Evolutionary conservation across 2,113 vertebrate species (phyloP).

Genomic region (Festucalex cinctus): DNA sequence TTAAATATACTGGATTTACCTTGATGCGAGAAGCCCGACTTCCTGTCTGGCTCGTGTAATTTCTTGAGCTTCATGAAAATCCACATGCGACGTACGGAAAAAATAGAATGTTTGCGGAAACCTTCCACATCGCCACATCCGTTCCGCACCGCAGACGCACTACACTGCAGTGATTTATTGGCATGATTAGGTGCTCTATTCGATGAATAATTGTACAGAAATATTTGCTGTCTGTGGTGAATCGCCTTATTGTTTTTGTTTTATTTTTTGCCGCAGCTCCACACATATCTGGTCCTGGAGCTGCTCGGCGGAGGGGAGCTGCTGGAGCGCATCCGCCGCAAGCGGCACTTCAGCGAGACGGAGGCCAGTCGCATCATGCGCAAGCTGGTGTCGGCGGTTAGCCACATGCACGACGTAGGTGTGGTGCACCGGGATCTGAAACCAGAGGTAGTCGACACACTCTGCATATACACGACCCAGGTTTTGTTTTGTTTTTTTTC

Average conservation of each 20-base stretch:
- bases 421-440: conserved; percentile 96
- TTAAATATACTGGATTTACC: no score
- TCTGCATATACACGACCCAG: background rate
- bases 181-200: no score
- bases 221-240: background rate
- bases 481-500: background rate
- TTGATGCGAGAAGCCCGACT: no score
- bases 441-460: conserved; percentile 80
- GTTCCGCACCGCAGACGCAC: no score
- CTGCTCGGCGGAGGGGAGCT: conserved; percentile 91
- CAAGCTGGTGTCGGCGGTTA: conserved; percentile 91
- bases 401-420: conserved; percentile 97
- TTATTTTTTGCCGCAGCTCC: conserved; percentile 74
- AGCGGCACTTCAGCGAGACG: conserved; percentile 93
- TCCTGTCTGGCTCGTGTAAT: no score
- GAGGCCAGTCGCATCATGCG: conserved; percentile 96
- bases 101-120: no score
- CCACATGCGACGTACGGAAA: no score
- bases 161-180: no score
- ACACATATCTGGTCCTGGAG: conserved; percentile 93
- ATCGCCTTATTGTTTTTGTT: background rate
- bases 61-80: no score
- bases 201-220: background rate
- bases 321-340: conserved; percentile 90
- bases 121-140: no score